A percentile compares a stretch with the other conserved stretches of the same genome.
Conservation (phyloP, 1,140 invertebrate species). For the Papilio polytes region DNA sequence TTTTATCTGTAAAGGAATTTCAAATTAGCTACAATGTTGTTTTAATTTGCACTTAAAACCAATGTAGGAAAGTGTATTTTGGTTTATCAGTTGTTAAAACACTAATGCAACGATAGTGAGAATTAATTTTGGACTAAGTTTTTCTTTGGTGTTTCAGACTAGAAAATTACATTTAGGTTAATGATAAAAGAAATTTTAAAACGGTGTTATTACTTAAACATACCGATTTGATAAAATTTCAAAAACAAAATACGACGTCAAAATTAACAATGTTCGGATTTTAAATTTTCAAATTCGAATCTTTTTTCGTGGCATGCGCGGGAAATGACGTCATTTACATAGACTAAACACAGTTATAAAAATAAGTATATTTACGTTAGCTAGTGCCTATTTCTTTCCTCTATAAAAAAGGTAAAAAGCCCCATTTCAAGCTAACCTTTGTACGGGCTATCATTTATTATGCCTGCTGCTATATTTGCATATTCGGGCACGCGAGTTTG, state of each 20-base stretch:
- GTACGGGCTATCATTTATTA: conserved; percentile 24
- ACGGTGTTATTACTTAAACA: background rate
- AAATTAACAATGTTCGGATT: background rate
- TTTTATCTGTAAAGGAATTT: conserved; percentile 35
- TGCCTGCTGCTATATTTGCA: conserved; percentile 13
- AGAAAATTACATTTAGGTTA: background rate
- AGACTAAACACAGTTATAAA: background rate
- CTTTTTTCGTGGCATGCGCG: background rate
- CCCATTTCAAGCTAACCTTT: conserved; percentile 29
- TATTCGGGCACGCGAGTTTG: conserved; percentile 18
- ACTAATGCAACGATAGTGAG: conserved; percentile 5
- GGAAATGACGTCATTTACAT: background rate
- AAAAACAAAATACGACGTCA: background rate
- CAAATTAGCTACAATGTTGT: conserved; percentile 11
- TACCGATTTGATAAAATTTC: too few species aligned
- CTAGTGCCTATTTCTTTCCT: background rate
- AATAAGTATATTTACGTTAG: background rate
- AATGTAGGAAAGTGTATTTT: conserved; percentile 4
- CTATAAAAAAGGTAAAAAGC: conserved; percentile 18
- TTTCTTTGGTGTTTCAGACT: background rate
- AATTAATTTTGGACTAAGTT: background rate
- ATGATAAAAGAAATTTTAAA: background rate
- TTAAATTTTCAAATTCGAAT: background rate
- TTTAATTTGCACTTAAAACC: conserved; percentile 13
- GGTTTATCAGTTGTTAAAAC: background rate